These are phyloP conservation scores for Autographa gamma DNA, from an alignment of 2,888 invertebrate species.

Conservation along the genomic window DNA sequence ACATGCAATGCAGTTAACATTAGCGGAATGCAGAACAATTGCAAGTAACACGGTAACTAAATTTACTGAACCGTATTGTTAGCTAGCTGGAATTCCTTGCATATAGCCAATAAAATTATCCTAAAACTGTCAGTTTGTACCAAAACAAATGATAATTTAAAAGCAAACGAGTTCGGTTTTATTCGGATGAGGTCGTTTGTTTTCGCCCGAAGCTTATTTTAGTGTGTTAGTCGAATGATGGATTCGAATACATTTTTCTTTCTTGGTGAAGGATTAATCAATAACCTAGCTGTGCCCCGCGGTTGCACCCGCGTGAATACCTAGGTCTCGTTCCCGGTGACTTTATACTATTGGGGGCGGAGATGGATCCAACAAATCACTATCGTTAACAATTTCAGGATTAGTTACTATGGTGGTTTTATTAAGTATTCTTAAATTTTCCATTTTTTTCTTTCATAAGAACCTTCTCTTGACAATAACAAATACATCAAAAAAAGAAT, in stretches of 20 bases:
- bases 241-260: not conserved
- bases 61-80: slow-evolving; percentile 20
- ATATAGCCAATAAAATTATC: slow-evolving; percentile 27
- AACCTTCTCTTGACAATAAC: too few relatives aligned
- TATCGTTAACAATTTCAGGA: too few relatives aligned
- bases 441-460: too few relatives aligned
- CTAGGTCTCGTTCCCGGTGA: too few relatives aligned
- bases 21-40: slow-evolving; percentile 60
- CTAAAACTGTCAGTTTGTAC: slow-evolving; percentile 29
- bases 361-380: too few relatives aligned
- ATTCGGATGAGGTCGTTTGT: not conserved
- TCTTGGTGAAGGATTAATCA: not conserved
- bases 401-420: too few relatives aligned
- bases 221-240: not conserved
- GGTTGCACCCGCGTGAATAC: too few relatives aligned
- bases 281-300: too few relatives aligned
- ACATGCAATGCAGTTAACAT: slow-evolving; percentile 39
- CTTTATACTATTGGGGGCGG: too few relatives aligned
- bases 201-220: slow-evolving; percentile 8
- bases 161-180: not conserved
- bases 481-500: too few relatives aligned
- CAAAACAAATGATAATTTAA: slow-evolving; percentile 20
- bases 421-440: too few relatives aligned
- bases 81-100: slow-evolving; percentile 37
- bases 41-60: slow-evolving; percentile 42